phyloP scores from a whole-genome alignment of 2,888 invertebrate genomes.

The Cosmia trapezina region DNA sequence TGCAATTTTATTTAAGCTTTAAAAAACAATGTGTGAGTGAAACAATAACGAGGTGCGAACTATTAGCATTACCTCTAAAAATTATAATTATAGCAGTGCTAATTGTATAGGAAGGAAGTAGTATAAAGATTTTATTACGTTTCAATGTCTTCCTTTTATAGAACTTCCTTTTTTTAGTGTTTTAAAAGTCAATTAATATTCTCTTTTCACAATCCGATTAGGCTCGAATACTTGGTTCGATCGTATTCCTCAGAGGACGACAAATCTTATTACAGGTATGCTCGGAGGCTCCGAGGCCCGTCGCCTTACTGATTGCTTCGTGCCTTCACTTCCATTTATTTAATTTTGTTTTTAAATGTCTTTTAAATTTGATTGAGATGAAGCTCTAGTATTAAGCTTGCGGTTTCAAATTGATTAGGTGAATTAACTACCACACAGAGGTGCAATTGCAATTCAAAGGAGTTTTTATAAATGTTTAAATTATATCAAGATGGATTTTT shows the following conservation, averaged over 20 bases:
- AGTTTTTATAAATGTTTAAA: not conserved
- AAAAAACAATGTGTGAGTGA: constrained; percentile 16
- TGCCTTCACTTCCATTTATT: constrained; percentile 64
- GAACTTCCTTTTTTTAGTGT: constrained; percentile 32
- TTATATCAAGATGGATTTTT: not conserved
- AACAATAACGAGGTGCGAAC: constrained; percentile 31
- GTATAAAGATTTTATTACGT: constrained; percentile 11
- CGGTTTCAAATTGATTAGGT: constrained; percentile 14
- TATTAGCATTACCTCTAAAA: constrained; percentile 25
- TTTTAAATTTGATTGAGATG: constrained; percentile 40
- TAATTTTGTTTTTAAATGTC: constrained; percentile 51
- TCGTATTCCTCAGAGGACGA: constrained; percentile 72
- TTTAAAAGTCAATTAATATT: constrained; percentile 68
- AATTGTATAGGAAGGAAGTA: constrained; percentile 55
- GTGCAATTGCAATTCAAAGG: not conserved
- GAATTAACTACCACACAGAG: not conserved
- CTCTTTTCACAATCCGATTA: constrained; percentile 76
- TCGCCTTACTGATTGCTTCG: constrained; percentile 66
- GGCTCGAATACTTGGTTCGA: constrained; percentile 64
- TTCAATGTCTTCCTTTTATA: constrained; percentile 45
- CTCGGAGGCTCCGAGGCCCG: constrained; percentile 52
- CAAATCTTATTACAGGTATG: constrained; percentile 77
- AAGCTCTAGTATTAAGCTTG: constrained; percentile 14
- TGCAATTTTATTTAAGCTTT: constrained; percentile 20
- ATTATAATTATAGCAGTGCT: constrained; percentile 38